Base-by-base conservation (phyloP, 2,113 vertebrate species). In the Cryptotis parvus region DNA sequence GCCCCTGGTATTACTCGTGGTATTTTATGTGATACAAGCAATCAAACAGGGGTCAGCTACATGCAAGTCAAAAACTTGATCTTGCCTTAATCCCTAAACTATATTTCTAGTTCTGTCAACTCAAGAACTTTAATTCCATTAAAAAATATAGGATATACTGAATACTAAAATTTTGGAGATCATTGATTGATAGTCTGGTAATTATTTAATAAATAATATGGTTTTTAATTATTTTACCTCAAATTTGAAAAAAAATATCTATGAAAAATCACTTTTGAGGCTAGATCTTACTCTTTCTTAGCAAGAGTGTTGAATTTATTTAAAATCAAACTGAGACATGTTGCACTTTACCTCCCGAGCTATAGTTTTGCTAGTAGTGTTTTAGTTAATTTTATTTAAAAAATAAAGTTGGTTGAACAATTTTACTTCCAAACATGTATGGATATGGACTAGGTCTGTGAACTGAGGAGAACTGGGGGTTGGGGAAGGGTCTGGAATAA, bases 161-260 rank as follows among this genome's bases (percentile, higher is more conserved):
- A 41, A 39, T 4, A 22, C 0, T 27, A 29, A 68, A 58, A 75
- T 93, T 79, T 55, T 7, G 15, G 77, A 81, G n/a, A 69, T 9
- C 24, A 37, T 63, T 68, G 18, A 69, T n/a, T 41, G 2, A 15
- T 7, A 80, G 43, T 69, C 24, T 81, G 27, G 7, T 41, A 37
- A 69, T 37, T 84, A 39, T 83, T 83, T 89, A 58, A 55, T 68
- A 63, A 86, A 79, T 29, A 66, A 43, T 35, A 65, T 10, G 37
- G 14, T 55, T 61, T 76, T 86, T 81, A 86, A 65, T 0, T 11
- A 14, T 16, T 26, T 90, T 76, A 77, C 29, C 3, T 14, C 33
- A 79, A 26, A 26, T 22, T 79, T 81, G 81, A 39, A 11, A 87
- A 74, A 94, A 81, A 91, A 63, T 85, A 78, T 84, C 33, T 29